Evolutionary conservation across 2,113 vertebrate species (phyloP).

Genomic region (Galemys pyrenaicus): DNA sequence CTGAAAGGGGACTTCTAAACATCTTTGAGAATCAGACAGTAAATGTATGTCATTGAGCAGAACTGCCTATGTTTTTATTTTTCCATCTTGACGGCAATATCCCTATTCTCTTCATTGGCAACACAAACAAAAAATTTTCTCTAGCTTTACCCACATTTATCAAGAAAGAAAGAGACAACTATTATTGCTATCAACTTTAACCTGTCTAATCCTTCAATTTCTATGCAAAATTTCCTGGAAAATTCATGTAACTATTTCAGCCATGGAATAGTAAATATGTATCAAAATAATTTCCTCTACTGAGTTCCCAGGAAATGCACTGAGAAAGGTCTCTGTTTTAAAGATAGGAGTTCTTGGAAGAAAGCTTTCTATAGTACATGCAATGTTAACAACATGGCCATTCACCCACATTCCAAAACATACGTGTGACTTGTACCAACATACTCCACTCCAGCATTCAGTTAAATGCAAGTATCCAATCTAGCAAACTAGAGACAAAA

Average conservation of each 20-base stretch:
- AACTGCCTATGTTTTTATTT: not conserved
- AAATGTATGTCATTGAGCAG: not conserved
- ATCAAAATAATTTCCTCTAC: constrained; percentile 44
- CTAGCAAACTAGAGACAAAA: not conserved
- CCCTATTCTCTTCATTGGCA: not conserved
- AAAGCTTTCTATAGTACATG: not conserved
- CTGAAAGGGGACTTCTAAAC: not conserved
- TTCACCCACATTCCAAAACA: not conserved
- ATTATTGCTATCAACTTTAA: constrained; percentile 36
- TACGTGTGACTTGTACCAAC: not conserved
- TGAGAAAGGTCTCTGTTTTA: constrained; percentile 9
- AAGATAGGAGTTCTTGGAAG: not conserved
- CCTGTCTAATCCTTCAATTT: constrained; percentile 55
- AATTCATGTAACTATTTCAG: constrained; percentile 38
- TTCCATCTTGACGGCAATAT: not conserved
- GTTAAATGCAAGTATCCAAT: not conserved
- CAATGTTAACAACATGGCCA: not conserved
- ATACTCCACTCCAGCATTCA: not conserved
- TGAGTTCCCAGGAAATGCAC: constrained; percentile 18
- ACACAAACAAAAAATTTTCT: constrained; percentile 29
- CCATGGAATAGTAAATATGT: constrained; percentile 18
- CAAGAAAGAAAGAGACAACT: constrained; percentile 32
- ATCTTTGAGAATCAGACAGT: not conserved
- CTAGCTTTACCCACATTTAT: constrained; percentile 11
- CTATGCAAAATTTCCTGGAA: constrained; percentile 44